These are phyloP conservation scores for Gymnarchus niloticus DNA, from an alignment of 2,113 vertebrate species.

Conservation along the genomic window DNA sequence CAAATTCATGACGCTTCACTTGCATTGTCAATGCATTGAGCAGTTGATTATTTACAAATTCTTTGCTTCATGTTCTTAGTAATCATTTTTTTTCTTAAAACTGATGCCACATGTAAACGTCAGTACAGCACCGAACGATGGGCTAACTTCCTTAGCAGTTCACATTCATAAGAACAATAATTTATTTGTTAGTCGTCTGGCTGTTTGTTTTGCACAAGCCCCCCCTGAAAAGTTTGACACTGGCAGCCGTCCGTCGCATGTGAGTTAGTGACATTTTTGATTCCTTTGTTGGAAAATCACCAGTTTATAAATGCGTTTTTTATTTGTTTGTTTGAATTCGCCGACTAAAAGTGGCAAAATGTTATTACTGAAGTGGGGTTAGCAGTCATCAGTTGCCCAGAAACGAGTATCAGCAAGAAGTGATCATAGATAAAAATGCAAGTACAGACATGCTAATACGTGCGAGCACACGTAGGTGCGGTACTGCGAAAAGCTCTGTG, in stretches of 20 bases:
- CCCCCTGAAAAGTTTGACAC: not conserved
- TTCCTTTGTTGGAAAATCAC: not conserved
- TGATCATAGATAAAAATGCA: not conserved
- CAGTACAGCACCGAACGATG: not conserved
- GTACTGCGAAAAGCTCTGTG: not conserved
- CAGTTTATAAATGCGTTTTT: not conserved
- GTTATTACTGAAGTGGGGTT: too few species aligned
- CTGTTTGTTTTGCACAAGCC: not conserved
- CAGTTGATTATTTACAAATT: not conserved
- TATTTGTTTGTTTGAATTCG: not conserved
- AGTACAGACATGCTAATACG: not conserved
- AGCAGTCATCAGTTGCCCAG: not conserved
- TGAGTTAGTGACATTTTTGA: not conserved
- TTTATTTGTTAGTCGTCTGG: too few species aligned
- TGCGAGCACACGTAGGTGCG: slow-evolving; percentile 19
- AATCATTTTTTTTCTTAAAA: not conserved
- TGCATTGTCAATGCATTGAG: slow-evolving; percentile 33
- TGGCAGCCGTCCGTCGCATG: not conserved
- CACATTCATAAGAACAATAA: not conserved
- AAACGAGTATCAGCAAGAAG: not conserved
- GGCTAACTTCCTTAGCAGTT: not conserved
- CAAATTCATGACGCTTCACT: slow-evolving; percentile 52
- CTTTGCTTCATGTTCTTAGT: slow-evolving; percentile 42
- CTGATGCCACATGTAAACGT: not conserved
- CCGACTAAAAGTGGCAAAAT: not conserved